These are phyloP conservation scores for Tinea trinotella DNA, from an alignment of 2,888 invertebrate species.

Conservation along the genomic window DNA sequence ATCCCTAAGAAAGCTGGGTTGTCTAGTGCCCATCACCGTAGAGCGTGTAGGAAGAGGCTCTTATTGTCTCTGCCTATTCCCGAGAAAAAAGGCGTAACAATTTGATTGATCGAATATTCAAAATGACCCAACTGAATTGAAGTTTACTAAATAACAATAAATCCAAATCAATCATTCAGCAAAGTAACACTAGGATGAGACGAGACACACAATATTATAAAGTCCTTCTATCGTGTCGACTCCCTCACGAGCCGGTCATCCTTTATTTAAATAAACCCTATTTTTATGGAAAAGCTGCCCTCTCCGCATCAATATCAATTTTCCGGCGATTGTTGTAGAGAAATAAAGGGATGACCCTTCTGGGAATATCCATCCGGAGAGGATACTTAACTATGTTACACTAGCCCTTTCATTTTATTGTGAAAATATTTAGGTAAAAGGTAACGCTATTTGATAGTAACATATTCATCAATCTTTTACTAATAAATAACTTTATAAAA, in stretches of 20 bases:
- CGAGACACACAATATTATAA: background rate
- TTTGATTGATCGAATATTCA: too few species aligned
- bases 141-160: too few species aligned
- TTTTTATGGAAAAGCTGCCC: slow-evolving; percentile 72
- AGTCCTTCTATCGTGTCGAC: background rate
- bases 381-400: slow-evolving; percentile 54
- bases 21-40: too few species aligned
- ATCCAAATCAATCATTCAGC: too few species aligned
- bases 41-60: too few species aligned
- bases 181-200: background rate
- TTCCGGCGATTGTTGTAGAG: slow-evolving; percentile 69
- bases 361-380: slow-evolving; percentile 45
- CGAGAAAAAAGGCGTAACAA: too few species aligned
- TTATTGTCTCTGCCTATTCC: too few species aligned
- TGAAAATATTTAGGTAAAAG: slow-evolving; percentile 3
- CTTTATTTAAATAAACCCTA: slow-evolving; percentile 73
- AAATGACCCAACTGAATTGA: too few species aligned
- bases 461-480: background rate
- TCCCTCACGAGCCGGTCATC: slow-evolving; percentile 55
- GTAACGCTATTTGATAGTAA: background rate
- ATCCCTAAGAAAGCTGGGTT: too few species aligned
- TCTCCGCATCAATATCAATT: slow-evolving; percentile 73
- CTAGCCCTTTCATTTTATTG: slow-evolving; percentile 1
- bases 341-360: slow-evolving; percentile 72
- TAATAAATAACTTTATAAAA: background rate